Percentiles rank a stretch among this genome's conserved stretches.
Conservation (phyloP, 2,113 vertebrate genomes). For the Lonchura striata region DNA sequence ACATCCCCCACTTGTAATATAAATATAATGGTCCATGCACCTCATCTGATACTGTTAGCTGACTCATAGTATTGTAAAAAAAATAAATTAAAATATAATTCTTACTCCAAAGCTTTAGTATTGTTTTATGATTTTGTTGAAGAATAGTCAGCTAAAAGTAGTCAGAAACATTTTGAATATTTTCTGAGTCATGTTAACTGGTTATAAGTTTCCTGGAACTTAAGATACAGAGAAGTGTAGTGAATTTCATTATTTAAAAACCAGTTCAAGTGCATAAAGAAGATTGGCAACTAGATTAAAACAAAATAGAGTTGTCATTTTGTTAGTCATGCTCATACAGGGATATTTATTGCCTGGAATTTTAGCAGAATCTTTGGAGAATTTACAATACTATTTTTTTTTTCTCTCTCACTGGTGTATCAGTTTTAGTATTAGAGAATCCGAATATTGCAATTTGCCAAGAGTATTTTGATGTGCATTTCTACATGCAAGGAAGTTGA, state of each 20-base stretch:
- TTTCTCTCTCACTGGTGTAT: neutral
- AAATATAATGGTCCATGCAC: neutral
- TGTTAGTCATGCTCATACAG: neutral
- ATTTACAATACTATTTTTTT: neutral
- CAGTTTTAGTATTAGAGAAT: neutral
- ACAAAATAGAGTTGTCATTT: neutral
- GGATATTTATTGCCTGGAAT: neutral
- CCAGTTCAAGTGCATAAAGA: neutral
- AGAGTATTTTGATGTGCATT: neutral
- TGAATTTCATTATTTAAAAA: neutral
- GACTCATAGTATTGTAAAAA: neutral
- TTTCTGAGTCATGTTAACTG: neutral
- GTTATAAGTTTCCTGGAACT: neutral
- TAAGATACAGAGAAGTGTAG: neutral
- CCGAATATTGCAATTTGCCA: neutral
- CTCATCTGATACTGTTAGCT: neutral
- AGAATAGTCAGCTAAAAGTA: neutral
- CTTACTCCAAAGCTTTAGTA: neutral
- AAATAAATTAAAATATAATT: too few relatives aligned
- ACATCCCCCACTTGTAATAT: neutral
- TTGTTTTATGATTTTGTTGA: neutral
- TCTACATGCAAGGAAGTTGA: neutral
- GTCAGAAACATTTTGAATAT: neutral
- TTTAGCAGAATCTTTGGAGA: neutral
- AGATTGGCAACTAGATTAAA: neutral